A percentile compares a stretch with the other conserved stretches of the same genome.
Conservation (phyloP, 1,140 invertebrate genomes). For the Elymnias hypermnestra region DNA sequence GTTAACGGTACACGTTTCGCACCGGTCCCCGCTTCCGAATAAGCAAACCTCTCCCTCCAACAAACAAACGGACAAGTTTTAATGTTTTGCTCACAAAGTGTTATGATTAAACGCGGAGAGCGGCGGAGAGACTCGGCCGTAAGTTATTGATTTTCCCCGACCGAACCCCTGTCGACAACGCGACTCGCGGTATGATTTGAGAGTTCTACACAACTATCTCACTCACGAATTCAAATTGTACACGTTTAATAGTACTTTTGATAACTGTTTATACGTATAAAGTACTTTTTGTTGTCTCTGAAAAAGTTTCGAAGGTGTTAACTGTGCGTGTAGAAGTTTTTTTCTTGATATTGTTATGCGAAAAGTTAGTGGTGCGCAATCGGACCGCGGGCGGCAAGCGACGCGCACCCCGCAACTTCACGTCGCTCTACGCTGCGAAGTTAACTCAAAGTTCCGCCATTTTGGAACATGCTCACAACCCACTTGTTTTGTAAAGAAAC, state of each 20-base stretch:
- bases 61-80: conserved; percentile 75
- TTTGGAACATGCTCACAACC: conserved; percentile 78
- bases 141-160: conserved; percentile 77
- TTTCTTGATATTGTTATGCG: conserved; percentile 51
- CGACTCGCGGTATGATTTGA: conserved; percentile 58
- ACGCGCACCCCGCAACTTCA: conserved; percentile 73
- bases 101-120: conserved; percentile 74
- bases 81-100: conserved; percentile 76
- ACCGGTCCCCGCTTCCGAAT: conserved; percentile 26
- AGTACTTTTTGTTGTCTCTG: conserved; percentile 34
- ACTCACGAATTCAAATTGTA: conserved; percentile 41
- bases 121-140: conserved; percentile 73
- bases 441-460: conserved; percentile 77
- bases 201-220: conserved; percentile 38
- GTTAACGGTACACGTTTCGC: conserved; percentile 28
- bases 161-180: conserved; percentile 69
- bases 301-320: conserved; percentile 43
- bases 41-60: conserved; percentile 53
- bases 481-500: conserved; percentile 78
- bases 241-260: conserved; percentile 43
- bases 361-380: conserved; percentile 69
- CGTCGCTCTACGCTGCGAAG: conserved; percentile 75
- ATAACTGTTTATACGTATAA: conserved; percentile 20
- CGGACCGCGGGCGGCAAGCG: conserved; percentile 41
- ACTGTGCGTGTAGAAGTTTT: conserved; percentile 54